phyloP scores from a whole-genome alignment of 1,140 invertebrate species.

The Mya arenaria region DNA sequence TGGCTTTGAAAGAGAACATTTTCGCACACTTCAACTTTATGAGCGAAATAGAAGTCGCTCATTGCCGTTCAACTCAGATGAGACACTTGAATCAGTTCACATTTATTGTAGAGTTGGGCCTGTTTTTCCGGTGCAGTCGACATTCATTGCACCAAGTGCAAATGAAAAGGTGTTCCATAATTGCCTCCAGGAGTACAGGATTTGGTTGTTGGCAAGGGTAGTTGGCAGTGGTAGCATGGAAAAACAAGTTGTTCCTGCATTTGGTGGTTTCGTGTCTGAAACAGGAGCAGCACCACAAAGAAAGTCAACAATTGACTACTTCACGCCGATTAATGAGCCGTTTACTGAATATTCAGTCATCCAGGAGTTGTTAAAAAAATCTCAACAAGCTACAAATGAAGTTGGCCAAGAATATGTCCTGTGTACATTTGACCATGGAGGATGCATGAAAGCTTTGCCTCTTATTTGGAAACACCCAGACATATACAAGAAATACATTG shows the following conservation, averaged over 20 bases:
- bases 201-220: background rate
- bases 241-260: slow-evolving; percentile 52
- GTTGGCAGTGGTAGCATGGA: background rate
- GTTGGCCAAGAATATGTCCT: slow-evolving; percentile 59
- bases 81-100: no score
- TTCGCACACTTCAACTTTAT: background rate
- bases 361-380: slow-evolving; percentile 52
- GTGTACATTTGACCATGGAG: slow-evolving; percentile 62
- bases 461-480: slow-evolving; percentile 56
- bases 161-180: background rate
- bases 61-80: no score
- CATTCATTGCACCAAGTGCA: no score
- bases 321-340: slow-evolving; percentile 54
- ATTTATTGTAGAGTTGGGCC: no score
- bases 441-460: slow-evolving; percentile 64
- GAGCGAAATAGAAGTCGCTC: background rate
- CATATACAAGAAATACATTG: slow-evolving; percentile 60
- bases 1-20: background rate
- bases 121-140: no score
- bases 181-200: background rate
- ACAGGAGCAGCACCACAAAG: slow-evolving; percentile 15
- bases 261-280: slow-evolving; percentile 50
- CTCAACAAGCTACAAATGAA: slow-evolving; percentile 53
- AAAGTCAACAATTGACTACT: slow-evolving; percentile 64
- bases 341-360: slow-evolving; percentile 58